Conservation (phyloP, 2,888 invertebrate genomes). For the Incurvaria masculella region DNA sequence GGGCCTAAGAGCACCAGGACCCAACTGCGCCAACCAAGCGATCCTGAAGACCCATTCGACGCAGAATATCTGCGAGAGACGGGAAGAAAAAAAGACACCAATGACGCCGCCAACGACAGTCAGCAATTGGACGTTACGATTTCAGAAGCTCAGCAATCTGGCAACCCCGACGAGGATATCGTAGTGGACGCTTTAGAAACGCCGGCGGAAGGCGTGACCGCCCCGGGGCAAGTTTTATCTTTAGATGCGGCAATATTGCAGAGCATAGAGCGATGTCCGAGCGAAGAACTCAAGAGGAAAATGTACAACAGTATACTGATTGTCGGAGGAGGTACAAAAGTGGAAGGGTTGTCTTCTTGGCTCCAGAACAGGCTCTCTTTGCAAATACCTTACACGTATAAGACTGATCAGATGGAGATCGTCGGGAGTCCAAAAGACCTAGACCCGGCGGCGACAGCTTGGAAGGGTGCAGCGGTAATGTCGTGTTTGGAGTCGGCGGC, state of each 20-base stretch:
- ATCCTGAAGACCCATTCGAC: slow-evolving; percentile 93
- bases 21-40: slow-evolving; percentile 67
- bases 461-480: slow-evolving; percentile 95
- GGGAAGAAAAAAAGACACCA: slow-evolving; percentile 57
- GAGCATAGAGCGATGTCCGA: slow-evolving; percentile 86
- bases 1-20: slow-evolving; percentile 70
- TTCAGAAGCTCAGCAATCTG: slow-evolving; percentile 46
- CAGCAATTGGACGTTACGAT: slow-evolving; percentile 45
- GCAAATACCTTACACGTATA: slow-evolving; percentile 77
- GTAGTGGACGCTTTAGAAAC: slow-evolving; percentile 64
- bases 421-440: slow-evolving; percentile 89
- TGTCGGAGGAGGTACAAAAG: slow-evolving; percentile 90
- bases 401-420: slow-evolving; percentile 83
- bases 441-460: slow-evolving; percentile 85
- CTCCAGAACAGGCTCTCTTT: slow-evolving; percentile 81
- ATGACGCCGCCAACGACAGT: slow-evolving; percentile 38
- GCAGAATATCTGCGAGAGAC: slow-evolving; percentile 89
- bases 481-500: slow-evolving; percentile 90
- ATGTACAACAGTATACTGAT: slow-evolving; percentile 92
- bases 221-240: slow-evolving; percentile 78
- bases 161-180: slow-evolving; percentile 66
- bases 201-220: slow-evolving; percentile 64
- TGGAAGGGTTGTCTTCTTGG: slow-evolving; percentile 80
- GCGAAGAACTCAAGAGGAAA: slow-evolving; percentile 86
- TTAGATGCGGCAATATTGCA: slow-evolving; percentile 89